phyloP scores from a whole-genome alignment of 1,140 invertebrate species.

The Trissolcus basalis region DNA sequence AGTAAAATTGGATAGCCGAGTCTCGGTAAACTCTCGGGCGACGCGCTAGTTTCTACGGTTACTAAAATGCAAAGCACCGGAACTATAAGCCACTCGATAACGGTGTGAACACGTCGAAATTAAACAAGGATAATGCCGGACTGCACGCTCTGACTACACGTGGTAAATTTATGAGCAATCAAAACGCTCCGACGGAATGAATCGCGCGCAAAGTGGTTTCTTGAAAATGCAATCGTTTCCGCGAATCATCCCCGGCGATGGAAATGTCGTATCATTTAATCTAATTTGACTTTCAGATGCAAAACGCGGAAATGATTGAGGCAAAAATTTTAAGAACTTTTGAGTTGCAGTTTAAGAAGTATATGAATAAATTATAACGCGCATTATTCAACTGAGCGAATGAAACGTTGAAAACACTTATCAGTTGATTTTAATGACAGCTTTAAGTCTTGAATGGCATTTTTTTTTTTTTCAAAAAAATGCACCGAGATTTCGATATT shows the following conservation, averaged over 20 bases:
- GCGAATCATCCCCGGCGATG: not conserved
- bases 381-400: too few species aligned
- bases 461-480: too few species aligned
- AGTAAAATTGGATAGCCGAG: slow-evolving; percentile 57
- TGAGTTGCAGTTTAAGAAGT: not conserved
- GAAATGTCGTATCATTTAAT: slow-evolving; percentile 13
- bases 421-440: too few species aligned
- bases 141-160: slow-evolving; percentile 32
- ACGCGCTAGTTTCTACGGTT: slow-evolving; percentile 44
- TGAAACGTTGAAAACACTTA: too few species aligned
- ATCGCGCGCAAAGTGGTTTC: slow-evolving; percentile 22
- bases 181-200: slow-evolving; percentile 32
- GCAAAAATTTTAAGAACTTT: slow-evolving; percentile 5
- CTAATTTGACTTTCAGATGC: slow-evolving; percentile 36
- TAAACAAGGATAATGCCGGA: slow-evolving; percentile 56
- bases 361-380: slow-evolving; percentile 21
- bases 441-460: too few species aligned
- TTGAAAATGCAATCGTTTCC: slow-evolving; percentile 23
- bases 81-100: slow-evolving; percentile 58
- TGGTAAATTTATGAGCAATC: slow-evolving; percentile 56
- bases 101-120: slow-evolving; percentile 58
- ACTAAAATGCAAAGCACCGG: slow-evolving; percentile 56
- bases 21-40: slow-evolving; percentile 52
- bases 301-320: slow-evolving; percentile 23
- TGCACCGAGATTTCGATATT: too few species aligned